phyloP scores from a whole-genome alignment of 2,797 vertebrate genomes.

The Acanthurus leucopareius region DNA sequence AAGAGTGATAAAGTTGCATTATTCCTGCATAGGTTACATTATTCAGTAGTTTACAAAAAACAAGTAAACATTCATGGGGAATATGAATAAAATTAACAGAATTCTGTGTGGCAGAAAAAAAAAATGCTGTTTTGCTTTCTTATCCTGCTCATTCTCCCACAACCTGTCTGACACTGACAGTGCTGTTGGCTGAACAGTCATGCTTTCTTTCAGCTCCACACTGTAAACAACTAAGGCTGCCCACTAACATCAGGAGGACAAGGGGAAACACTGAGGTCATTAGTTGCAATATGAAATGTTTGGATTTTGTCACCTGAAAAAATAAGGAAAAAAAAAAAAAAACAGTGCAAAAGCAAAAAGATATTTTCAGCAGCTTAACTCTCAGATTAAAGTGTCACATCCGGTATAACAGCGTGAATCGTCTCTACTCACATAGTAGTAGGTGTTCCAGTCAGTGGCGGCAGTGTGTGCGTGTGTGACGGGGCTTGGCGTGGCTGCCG shows the following conservation, averaged over 20 bases:
- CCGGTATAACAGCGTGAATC: background rate
- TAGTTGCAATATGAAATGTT: conserved; percentile 45
- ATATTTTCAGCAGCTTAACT: background rate
- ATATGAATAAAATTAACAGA: background rate
- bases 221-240: conserved; percentile 15
- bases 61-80: background rate
- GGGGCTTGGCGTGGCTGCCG: conserved; percentile 56
- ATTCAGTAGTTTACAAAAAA: background rate
- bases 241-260: conserved; percentile 23
- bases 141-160: conserved; percentile 3
- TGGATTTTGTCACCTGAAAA: conserved; percentile 18
- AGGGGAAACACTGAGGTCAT: conserved; percentile 1
- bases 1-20: too few relatives aligned
- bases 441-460: conserved; percentile 80
- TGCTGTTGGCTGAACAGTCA: background rate
- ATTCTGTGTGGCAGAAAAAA: background rate
- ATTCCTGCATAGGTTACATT: background rate
- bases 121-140: conserved; percentile 5
- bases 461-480: conserved; percentile 73
- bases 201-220: background rate
- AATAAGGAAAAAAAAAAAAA: background rate
- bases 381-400: conserved; percentile 2
- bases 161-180: conserved; percentile 1
- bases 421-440: conserved; percentile 80
- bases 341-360: background rate